Percentiles rank a stretch among this genome's conserved stretches.
Evolutionary conservation across 1,140 invertebrate species (phyloP).

Genomic region (Orius laevigatus): DNA sequence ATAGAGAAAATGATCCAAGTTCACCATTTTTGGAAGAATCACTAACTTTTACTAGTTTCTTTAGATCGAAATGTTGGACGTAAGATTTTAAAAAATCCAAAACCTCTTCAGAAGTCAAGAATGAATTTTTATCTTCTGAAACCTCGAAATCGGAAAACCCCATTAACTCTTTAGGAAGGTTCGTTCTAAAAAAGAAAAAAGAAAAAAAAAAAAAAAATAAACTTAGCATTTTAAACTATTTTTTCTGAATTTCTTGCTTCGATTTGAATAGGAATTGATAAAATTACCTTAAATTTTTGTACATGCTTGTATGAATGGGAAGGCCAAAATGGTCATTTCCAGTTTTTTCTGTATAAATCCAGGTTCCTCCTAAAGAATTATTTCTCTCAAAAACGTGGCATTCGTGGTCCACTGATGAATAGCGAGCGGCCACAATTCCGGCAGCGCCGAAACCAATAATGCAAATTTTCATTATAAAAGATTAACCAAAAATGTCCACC

Average conservation of each 20-base stretch:
- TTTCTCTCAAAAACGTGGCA: constrained; percentile 43
- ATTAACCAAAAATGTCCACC: too few species aligned
- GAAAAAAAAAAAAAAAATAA: too few species aligned
- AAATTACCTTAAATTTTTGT: constrained; percentile 28
- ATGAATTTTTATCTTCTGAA: constrained; percentile 31
- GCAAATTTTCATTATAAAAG: constrained; percentile 13
- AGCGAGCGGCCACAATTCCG: constrained; percentile 19
- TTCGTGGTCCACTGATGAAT: constrained; percentile 12
- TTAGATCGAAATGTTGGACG: constrained; percentile 32
- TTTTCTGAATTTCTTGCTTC: not conserved
- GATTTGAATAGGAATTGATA: not conserved
- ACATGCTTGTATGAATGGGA: constrained; percentile 56
- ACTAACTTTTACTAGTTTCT: constrained; percentile 32
- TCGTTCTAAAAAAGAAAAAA: constrained; percentile 39
- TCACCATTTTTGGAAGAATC: too few species aligned
- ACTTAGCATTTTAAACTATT: too few species aligned
- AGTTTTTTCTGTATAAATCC: constrained; percentile 49
- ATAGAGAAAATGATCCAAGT: not conserved
- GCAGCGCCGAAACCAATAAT: constrained; percentile 21
- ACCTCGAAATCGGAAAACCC: constrained; percentile 61
- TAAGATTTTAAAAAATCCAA: constrained; percentile 45
- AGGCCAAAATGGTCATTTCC: constrained; percentile 39
- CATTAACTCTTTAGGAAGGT: constrained; percentile 81
- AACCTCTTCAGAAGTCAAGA: constrained; percentile 39
- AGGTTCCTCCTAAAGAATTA: constrained; percentile 47